These are phyloP conservation scores for Synanthedon vespiformis DNA, from an alignment of 2,888 invertebrate genomes.

Conservation along the genomic window DNA sequence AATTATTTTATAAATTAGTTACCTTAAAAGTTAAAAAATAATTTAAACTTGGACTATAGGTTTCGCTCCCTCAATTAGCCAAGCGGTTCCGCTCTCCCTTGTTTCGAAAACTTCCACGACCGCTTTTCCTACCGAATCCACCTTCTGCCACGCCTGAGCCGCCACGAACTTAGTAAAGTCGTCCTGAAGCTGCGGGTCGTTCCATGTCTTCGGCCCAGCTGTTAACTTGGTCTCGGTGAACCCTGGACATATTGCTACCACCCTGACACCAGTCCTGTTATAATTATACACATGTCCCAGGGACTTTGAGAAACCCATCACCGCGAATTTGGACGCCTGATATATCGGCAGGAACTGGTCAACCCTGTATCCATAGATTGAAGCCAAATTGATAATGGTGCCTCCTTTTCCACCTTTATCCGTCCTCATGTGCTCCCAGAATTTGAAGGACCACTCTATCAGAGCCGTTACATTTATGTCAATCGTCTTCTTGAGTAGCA, in stretches of 20 bases:
- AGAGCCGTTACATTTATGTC: constrained; percentile 41
- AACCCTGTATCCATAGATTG: constrained; percentile 67
- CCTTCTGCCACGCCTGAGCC: constrained; percentile 26
- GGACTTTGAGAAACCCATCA: constrained; percentile 62
- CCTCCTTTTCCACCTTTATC: constrained; percentile 71
- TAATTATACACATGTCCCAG: constrained; percentile 51
- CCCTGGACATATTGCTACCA: constrained; percentile 67
- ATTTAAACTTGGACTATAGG: constrained; percentile 29
- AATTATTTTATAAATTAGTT: background rate
- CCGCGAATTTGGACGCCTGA: constrained; percentile 71
- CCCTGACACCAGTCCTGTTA: constrained; percentile 57
- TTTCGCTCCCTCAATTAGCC: constrained; percentile 57
- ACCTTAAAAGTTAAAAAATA: background rate
- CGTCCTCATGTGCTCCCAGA: constrained; percentile 69
- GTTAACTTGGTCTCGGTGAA: constrained; percentile 52
- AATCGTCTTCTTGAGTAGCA: constrained; percentile 21
- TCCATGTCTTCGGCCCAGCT: constrained; percentile 7
- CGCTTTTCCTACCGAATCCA: constrained; percentile 29
- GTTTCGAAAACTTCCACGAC: constrained; percentile 34
- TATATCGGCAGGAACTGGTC: constrained; percentile 68
- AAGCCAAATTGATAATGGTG: constrained; percentile 74
- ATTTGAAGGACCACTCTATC: constrained; percentile 56
- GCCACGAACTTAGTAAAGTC: constrained; percentile 17
- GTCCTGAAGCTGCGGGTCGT: constrained; percentile 7
- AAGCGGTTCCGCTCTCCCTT: constrained; percentile 61